phyloP scores from a whole-genome alignment of 2,888 invertebrate species.

The Diploptera punctata region DNA sequence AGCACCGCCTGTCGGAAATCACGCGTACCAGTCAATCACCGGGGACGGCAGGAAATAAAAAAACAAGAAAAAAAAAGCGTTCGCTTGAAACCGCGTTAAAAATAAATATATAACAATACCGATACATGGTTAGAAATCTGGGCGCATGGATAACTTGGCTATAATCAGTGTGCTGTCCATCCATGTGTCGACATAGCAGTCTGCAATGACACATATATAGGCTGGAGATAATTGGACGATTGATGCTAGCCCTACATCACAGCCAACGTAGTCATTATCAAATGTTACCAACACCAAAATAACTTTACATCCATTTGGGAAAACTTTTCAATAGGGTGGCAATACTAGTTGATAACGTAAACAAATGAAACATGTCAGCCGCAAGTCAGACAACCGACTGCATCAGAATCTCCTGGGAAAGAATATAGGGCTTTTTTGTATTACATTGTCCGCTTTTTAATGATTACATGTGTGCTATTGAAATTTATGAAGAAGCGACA shows the following conservation, averaged over 20 bases:
- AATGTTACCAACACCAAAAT: constrained; percentile 20
- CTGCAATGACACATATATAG: not conserved
- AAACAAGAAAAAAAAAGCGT: not conserved
- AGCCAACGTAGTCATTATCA: constrained; percentile 17
- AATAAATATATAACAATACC: constrained; percentile 36
- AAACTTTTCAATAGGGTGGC: constrained; percentile 1
- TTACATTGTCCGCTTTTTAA: too few species aligned
- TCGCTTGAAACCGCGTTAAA: constrained; percentile 35
- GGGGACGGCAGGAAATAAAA: constrained; percentile 20
- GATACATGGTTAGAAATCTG: constrained; percentile 4
- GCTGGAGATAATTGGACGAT: constrained; percentile 20
- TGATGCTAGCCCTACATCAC: constrained; percentile 11
- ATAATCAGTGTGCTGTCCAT: constrained; percentile 19
- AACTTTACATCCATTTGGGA: constrained; percentile 7
- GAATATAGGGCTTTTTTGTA: too few species aligned
- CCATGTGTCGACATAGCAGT: not conserved
- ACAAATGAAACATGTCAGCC: not conserved
- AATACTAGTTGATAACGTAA: not conserved
- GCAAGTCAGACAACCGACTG: too few species aligned
- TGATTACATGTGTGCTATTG: too few species aligned
- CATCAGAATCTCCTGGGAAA: too few species aligned
- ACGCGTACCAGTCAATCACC: constrained; percentile 43
- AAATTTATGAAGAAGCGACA: too few species aligned
- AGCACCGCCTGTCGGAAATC: constrained; percentile 41
- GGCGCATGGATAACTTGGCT: constrained; percentile 9